These are phyloP conservation scores for Diarsia dahlii DNA, from an alignment of 2,888 invertebrate species.

Conservation along the genomic window DNA sequence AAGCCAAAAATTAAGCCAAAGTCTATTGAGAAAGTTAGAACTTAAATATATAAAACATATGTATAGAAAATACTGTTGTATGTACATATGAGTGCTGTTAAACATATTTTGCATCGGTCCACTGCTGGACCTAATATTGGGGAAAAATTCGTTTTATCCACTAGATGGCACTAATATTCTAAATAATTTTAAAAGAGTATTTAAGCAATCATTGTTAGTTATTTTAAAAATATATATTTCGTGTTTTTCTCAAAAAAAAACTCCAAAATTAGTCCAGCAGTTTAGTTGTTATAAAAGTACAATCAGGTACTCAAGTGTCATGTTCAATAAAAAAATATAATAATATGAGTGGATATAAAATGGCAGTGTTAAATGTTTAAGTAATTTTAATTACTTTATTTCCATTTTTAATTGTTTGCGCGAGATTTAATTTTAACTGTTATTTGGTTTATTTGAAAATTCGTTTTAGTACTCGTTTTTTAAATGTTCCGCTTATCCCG, in stretches of 20 bases:
- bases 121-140: conserved; percentile 62
- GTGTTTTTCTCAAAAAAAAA: conserved; percentile 34
- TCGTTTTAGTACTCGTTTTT: neutral
- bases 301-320: conserved; percentile 80
- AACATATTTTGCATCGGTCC: conserved; percentile 63
- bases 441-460: neutral
- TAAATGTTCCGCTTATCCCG: neutral
- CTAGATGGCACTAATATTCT: conserved; percentile 50
- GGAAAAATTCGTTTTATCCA: conserved; percentile 37
- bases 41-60: conserved; percentile 63
- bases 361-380: conserved; percentile 63
- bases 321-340: conserved; percentile 70
- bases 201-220: conserved; percentile 35
- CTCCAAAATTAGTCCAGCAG: conserved; percentile 54
- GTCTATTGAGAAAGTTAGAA: conserved; percentile 77
- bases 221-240: conserved; percentile 28
- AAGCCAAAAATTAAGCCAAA: conserved; percentile 89
- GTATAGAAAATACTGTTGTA: conserved; percentile 65
- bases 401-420: conserved; percentile 50
- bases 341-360: conserved; percentile 61
- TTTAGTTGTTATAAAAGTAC: conserved; percentile 76
- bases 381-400: conserved; percentile 63
- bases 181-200: conserved; percentile 51
- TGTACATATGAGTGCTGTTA: conserved; percentile 63
- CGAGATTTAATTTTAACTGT: conserved; percentile 55